phyloP scores from a whole-genome alignment of 2,797 vertebrate species.

The Manis pentadactyla region DNA sequence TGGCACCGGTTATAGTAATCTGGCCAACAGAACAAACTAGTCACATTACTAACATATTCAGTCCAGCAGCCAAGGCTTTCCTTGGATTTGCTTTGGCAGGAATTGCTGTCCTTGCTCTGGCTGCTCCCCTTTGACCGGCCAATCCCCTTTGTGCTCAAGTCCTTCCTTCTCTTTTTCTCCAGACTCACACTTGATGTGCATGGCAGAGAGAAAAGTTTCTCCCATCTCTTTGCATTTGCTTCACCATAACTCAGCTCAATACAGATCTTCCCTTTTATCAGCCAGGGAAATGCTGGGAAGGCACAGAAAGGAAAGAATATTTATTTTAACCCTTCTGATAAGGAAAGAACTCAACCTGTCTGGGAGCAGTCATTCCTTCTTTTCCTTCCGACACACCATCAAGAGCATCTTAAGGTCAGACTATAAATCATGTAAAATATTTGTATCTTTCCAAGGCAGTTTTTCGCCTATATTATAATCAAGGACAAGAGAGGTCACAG shows the following conservation, averaged over 20 bases:
- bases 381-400: slow-evolving; percentile 72
- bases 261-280: slow-evolving; percentile 78
- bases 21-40: neutral
- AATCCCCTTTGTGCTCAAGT: neutral
- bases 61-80: neutral
- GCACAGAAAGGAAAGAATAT: slow-evolving; percentile 70
- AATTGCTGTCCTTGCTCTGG: neutral
- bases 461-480: slow-evolving; percentile 75
- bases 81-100: neutral
- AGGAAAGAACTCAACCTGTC: slow-evolving; percentile 78
- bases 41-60: neutral
- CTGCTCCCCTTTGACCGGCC: neutral
- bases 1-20: neutral
- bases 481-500: slow-evolving; percentile 71
- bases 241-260: slow-evolving; percentile 35
- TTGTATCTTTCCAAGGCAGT: slow-evolving; percentile 80
- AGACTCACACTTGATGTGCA: neutral
- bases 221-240: slow-evolving; percentile 63
- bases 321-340: slow-evolving; percentile 85
- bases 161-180: neutral
- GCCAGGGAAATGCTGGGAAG: slow-evolving; percentile 3
- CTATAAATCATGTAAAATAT: slow-evolving; percentile 83
- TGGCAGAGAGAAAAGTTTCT: neutral
- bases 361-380: slow-evolving; percentile 73
- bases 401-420: slow-evolving; percentile 86